phyloP scores from a whole-genome alignment of 2,797 vertebrate genomes.

The Spea hammondii region DNA sequence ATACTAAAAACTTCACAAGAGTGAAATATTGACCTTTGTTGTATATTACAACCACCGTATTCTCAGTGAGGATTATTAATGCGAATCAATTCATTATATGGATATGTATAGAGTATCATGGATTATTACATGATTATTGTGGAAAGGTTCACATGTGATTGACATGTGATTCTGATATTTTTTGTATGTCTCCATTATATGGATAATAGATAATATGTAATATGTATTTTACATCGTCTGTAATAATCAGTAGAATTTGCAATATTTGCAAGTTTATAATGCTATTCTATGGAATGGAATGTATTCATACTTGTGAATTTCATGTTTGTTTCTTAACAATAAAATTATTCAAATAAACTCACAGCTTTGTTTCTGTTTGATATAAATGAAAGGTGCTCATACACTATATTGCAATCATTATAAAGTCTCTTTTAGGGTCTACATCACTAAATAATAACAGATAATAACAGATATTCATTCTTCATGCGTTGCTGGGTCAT shows the following conservation, averaged over 20 bases:
- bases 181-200: not conserved
- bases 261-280: no score
- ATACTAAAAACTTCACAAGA: not conserved
- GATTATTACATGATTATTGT: not conserved
- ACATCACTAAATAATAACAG: no score
- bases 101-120: not conserved
- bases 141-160: not conserved
- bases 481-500: no score
- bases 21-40: not conserved
- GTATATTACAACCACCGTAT: constrained; percentile 1
- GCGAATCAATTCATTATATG: not conserved
- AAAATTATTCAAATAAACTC: no score
- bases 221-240: not conserved
- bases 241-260: not conserved
- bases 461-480: no score
- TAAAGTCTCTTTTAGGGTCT: no score
- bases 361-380: no score
- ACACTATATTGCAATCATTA: no score
- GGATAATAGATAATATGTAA: not conserved
- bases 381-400: no score
- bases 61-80: not conserved
- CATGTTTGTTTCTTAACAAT: no score
- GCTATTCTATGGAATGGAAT: no score
- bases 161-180: not conserved
- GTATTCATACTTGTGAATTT: no score